Percentiles rank a stretch among this genome's conserved stretches.
Evolutionary conservation across 1,140 invertebrate genomes (phyloP).

Genomic region (Nebria ingens): DNA sequence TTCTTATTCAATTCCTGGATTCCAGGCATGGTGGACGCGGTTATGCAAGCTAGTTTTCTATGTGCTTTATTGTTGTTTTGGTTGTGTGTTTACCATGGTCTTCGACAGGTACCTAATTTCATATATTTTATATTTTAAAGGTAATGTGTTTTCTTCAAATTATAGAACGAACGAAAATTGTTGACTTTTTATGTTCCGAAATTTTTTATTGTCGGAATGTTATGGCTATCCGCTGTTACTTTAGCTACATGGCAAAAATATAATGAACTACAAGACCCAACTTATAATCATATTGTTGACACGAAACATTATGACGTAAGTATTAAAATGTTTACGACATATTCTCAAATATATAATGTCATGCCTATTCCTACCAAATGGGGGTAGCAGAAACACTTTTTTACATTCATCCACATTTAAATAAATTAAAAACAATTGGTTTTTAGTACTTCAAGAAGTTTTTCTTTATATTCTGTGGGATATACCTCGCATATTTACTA

Average conservation of each 20-base stretch:
- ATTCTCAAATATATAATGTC: no score
- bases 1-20: conserved; percentile 85
- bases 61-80: conserved; percentile 83
- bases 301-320: conserved; percentile 81
- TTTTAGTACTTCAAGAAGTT: conserved; percentile 75
- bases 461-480: conserved; percentile 73
- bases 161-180: conserved; percentile 76
- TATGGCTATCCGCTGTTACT: conserved; percentile 80
- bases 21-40: conserved; percentile 79
- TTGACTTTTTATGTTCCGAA: conserved; percentile 87
- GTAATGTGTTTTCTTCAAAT: conserved; percentile 23
- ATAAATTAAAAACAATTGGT: conserved; percentile 8
- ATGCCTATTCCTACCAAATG: no score
- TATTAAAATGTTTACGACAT: no score
- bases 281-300: conserved; percentile 84
- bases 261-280: conserved; percentile 82
- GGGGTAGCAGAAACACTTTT: no score
- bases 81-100: conserved; percentile 89
- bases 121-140: not conserved
- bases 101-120: conserved; percentile 62
- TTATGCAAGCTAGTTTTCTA: conserved; percentile 85
- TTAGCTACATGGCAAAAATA: conserved; percentile 83
- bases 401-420: not conserved
- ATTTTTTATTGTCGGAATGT: conserved; percentile 70
- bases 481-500: conserved; percentile 79